Conservation (phyloP, 2,113 vertebrate species). For the Amazona guildingii region DNA sequence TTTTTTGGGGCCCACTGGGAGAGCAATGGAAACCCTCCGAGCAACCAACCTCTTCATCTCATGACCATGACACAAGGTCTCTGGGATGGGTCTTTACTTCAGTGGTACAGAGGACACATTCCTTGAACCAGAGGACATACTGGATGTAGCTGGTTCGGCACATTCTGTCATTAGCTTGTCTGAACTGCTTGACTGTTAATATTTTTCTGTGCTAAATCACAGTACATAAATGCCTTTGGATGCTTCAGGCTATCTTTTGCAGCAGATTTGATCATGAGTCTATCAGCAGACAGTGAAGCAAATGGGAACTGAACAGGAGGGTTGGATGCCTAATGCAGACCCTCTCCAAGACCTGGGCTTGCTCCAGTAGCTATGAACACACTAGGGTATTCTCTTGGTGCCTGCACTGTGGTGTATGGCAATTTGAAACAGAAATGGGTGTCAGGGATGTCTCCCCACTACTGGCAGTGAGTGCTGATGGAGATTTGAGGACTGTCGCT, state of each 20-base stretch:
- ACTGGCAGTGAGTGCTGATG: neutral
- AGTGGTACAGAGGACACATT: too few relatives aligned
- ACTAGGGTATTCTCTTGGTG: neutral
- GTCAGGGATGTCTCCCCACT: neutral
- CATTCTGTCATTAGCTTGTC: neutral
- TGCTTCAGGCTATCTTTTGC: neutral
- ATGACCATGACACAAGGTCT: neutral
- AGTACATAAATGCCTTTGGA: neutral
- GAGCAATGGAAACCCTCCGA: neutral
- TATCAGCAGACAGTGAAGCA: neutral
- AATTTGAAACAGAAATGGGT: neutral
- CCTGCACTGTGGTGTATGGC: fast-evolving
- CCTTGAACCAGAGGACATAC: neutral
- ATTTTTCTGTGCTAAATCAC: neutral
- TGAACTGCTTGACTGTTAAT: neutral
- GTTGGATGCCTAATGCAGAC: neutral
- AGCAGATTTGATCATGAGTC: neutral
- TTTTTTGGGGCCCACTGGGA: neutral
- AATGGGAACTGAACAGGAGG: neutral
- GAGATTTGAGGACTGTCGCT: neutral
- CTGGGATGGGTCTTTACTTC: neutral
- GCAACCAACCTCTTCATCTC: neutral
- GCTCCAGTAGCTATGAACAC: neutral
- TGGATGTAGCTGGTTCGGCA: neutral
- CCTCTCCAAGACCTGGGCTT: neutral